phyloP scores from a whole-genome alignment of 1,140 invertebrate species.

The Bombus confusus region DNA sequence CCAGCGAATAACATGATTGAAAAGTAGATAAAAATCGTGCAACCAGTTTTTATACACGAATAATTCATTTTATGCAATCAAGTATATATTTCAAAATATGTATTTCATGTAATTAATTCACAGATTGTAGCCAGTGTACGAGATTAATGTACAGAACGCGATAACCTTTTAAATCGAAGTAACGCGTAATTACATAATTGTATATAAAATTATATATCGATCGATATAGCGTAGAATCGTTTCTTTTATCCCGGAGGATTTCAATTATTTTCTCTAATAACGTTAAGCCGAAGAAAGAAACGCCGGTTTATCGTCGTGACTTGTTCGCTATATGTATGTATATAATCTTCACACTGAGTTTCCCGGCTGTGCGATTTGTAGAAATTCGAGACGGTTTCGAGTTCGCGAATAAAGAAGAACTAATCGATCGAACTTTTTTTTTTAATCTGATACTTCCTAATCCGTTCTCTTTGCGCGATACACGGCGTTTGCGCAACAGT shows the following conservation, averaged over 20 bases:
- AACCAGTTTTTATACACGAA: background rate
- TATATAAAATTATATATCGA: background rate
- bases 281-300: background rate
- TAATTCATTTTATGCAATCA: too few relatives aligned
- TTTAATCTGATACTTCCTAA: slow-evolving; percentile 1
- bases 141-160: too few relatives aligned
- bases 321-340: background rate
- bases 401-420: background rate
- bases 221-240: background rate
- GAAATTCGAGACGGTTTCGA: background rate
- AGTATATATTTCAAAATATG: too few relatives aligned
- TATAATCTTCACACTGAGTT: background rate
- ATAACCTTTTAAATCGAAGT: too few relatives aligned
- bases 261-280: background rate
- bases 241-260: too few relatives aligned
- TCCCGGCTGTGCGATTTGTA: background rate
- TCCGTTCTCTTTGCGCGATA: background rate
- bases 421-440: background rate
- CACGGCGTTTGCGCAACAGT: background rate
- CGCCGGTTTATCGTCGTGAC: background rate
- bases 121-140: too few relatives aligned
- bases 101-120: too few relatives aligned
- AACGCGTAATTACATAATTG: too few relatives aligned
- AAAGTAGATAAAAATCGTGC: too few relatives aligned
- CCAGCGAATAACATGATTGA: background rate